Base-by-base conservation (phyloP, 2,113 vertebrate species). In the Oryzias curvinotus region DNA sequence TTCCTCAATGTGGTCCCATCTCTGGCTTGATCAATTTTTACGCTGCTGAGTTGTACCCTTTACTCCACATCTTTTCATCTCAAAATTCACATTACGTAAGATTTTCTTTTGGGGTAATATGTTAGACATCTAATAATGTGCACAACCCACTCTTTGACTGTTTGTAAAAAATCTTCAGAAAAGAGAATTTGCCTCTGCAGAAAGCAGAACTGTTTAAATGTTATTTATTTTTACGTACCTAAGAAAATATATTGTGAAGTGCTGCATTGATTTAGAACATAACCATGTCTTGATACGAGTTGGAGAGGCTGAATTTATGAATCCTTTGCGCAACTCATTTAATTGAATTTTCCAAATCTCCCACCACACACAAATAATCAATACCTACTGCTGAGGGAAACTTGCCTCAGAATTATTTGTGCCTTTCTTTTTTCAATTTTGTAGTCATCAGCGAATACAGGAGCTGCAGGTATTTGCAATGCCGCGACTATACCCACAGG, bases 261-360 rank as follows among this genome's bases (percentile, higher is more conserved):
- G 93, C 91, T 93, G 94, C 95, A 97, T 95, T 98, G 97, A 99
- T 99, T 98, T 95, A 95, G 96, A 94, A 94, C 93, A 83, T 95
- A 96, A 94, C 96, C 92, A 91, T 91, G 95, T 96, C 96, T 97
- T 91, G 93, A 93, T 94, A 89, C 90, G 83, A 92, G 91, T 92
- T 86, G 91, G 86, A 90, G 91, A 57, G 73, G 91, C 94, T 91
- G 90, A 94, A 98, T 99, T 98, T 98, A 99, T 98, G 96, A 96
- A 99, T 98, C 95, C 96, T 98, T 98, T 98, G 95, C 95, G 96
- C 96, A 98, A 98, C 94, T 96, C 94, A 93, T 97, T 98, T 99
- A 98, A 98, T 99, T 98, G 96, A 99, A 99, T 99, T 99, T 99
- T 99, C 97, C 95, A 99, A 99, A 98, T 99, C 96, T 98, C 97